Evolutionary conservation across 2,888 invertebrate species (phyloP), one percentile per base, ranked within the genome.

Genomic region (Eledone cirrhosa): DNA sequence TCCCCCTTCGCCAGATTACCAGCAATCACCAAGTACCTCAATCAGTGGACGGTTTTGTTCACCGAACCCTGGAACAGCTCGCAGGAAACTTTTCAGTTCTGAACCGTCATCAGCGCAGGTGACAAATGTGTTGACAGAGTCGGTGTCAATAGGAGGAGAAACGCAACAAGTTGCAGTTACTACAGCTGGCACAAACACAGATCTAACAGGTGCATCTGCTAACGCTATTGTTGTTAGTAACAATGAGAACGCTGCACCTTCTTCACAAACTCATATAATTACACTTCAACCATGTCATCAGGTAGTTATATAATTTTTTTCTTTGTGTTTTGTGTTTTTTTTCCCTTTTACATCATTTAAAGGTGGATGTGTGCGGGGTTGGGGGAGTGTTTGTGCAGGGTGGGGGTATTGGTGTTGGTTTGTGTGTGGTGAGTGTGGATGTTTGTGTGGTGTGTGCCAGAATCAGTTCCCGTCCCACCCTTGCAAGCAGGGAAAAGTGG

Each of bases 61-160:
- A 5, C 90, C 90, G 0, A 86, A 87, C 7, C 88, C 89, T 33
- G 88, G 90, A 19, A 88, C 84, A 80, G 91, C 91, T 63, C 90
- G 90, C 81, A 86, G 91, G 33, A 87, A 90, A 29, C 85, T 91
- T 41, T 91, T 91, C 83, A 83, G 80, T 53, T 81, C 78, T 33
- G 31, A 79, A 48, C 33, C 77, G 14, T 65, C 77, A 67, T n/a
- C 41, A 16, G 78, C 63, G 5, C 78, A 47, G 47, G 77, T 48
- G 27, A 31, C 78, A 59, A 27, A 79, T 67, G 78, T 72, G n/a
- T 53, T 33, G 19, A 63, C 24, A 16, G 76, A 53, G 48, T 48
- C 29, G 1, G 48, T 48, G 22, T 33, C 77, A n/a, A 24, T 78
- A 0, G 82, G 80, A 31, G 74, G 78, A 0, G 78, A 78, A 2